Conservation (phyloP, 2,888 invertebrate genomes). For the Meghimatium bilineatum region DNA sequence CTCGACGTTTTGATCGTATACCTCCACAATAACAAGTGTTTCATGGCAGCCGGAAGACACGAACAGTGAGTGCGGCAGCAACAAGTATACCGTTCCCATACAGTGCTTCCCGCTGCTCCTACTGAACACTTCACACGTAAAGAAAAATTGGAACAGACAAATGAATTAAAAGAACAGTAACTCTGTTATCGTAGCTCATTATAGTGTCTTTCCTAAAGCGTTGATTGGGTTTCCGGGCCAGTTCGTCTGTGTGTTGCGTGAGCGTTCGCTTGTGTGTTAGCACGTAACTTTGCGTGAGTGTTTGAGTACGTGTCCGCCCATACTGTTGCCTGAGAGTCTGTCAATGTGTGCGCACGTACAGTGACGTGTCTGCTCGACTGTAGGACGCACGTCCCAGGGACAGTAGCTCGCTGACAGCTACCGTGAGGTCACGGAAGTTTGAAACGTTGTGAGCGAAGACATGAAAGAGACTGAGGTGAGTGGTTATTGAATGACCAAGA, state of each 20-base stretch:
- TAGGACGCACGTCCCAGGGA: slow-evolving; percentile 6
- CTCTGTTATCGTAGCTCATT: neutral
- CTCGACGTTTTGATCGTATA: too few species aligned
- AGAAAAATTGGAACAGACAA: too few species aligned
- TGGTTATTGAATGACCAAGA: slow-evolving; percentile 4
- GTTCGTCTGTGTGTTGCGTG: neutral
- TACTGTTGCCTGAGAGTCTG: slow-evolving; percentile 24
- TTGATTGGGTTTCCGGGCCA: neutral
- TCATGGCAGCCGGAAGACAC: too few species aligned
- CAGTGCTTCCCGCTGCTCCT: too few species aligned
- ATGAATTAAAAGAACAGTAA: neutral
- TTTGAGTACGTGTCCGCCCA: slow-evolving; percentile 21
- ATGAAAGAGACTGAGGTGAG: neutral
- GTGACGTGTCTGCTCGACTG: slow-evolving; percentile 24
- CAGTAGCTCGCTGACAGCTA: slow-evolving; percentile 13
- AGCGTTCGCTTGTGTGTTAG: slow-evolving; percentile 1
- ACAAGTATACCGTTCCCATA: too few species aligned
- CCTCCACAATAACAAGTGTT: too few species aligned
- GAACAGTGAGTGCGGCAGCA: too few species aligned
- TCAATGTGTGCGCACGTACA: slow-evolving; percentile 27
- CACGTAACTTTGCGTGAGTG: slow-evolving; percentile 21
- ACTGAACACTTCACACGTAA: too few species aligned
- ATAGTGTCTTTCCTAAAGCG: neutral
- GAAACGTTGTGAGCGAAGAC: neutral
- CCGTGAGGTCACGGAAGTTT: slow-evolving; percentile 19